Percentiles rank a stretch among this genome's conserved stretches.
These are phyloP conservation scores for Biston stratarius DNA, from an alignment of 2,888 invertebrate genomes.

Conservation along the genomic window DNA sequence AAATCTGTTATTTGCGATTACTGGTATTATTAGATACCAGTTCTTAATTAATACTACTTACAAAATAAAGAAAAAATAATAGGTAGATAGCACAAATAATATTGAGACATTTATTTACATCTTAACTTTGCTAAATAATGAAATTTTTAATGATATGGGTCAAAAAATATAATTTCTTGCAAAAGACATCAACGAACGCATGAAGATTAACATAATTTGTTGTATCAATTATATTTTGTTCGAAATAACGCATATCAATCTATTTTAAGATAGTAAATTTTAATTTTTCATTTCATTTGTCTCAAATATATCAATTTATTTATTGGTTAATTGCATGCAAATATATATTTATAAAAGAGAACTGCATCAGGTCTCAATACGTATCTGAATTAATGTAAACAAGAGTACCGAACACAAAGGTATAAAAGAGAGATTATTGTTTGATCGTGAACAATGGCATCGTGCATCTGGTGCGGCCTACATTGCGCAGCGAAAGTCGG, in stretches of 20 bases:
- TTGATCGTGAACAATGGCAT: constrained; percentile 73
- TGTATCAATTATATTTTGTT: too few species aligned
- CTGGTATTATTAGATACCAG: too few species aligned
- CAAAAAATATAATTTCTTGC: neutral
- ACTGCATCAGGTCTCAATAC: constrained; percentile 6
- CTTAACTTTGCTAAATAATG: neutral
- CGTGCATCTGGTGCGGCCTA: constrained; percentile 81
- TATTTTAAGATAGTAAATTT: too few species aligned
- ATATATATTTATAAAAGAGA: constrained; percentile 7
- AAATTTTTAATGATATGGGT: neutral
- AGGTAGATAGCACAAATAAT: too few species aligned
- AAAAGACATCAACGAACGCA: constrained; percentile 28
- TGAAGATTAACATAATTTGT: neutral
- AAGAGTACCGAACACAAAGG: constrained; percentile 44
- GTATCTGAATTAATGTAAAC: constrained; percentile 29
- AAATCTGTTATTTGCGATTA: too few species aligned
- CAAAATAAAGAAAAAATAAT: too few species aligned
- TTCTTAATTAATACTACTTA: too few species aligned
- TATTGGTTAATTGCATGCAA: neutral
- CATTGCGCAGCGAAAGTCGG: constrained; percentile 83
- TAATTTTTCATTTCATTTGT: too few species aligned
- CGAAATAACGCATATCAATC: too few species aligned
- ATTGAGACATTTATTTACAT: neutral
- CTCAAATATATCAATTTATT: neutral
- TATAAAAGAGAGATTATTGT: constrained; percentile 56